Conservation (phyloP, 2,113 vertebrate genomes). For the Callospermophilus lateralis region DNA sequence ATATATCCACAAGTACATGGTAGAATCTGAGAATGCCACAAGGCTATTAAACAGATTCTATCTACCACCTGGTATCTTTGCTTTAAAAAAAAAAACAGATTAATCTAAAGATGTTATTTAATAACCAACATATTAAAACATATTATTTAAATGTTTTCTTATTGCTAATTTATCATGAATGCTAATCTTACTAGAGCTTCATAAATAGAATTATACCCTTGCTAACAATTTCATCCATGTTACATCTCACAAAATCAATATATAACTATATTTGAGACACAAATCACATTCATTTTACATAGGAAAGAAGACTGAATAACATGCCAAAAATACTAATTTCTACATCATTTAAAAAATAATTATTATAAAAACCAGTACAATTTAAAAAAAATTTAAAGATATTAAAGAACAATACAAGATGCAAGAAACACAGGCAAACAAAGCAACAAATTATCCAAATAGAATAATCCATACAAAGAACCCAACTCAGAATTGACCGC, state of each 20-base stretch:
- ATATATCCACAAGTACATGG: background rate
- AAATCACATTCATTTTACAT: conserved; percentile 28
- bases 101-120: conserved; percentile 37
- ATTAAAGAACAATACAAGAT: conserved; percentile 23
- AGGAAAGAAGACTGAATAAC: background rate
- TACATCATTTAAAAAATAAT: background rate
- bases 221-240: conserved; percentile 32
- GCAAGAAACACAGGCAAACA: background rate
- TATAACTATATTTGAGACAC: background rate
- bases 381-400: background rate
- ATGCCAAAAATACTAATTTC: conserved; percentile 25
- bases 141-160: conserved; percentile 10
- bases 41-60: background rate
- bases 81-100: background rate
- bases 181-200: background rate
- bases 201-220: conserved; percentile 5
- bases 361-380: conserved; percentile 20
- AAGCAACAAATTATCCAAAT: background rate
- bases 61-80: background rate
- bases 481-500: background rate
- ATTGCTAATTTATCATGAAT: background rate
- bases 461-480: background rate
- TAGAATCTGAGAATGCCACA: background rate
- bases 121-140: conserved; percentile 35
- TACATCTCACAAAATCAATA: conserved; percentile 23